Evolutionary conservation across 2,888 invertebrate species (phyloP).

Genomic region (Tiphia femorata): DNA sequence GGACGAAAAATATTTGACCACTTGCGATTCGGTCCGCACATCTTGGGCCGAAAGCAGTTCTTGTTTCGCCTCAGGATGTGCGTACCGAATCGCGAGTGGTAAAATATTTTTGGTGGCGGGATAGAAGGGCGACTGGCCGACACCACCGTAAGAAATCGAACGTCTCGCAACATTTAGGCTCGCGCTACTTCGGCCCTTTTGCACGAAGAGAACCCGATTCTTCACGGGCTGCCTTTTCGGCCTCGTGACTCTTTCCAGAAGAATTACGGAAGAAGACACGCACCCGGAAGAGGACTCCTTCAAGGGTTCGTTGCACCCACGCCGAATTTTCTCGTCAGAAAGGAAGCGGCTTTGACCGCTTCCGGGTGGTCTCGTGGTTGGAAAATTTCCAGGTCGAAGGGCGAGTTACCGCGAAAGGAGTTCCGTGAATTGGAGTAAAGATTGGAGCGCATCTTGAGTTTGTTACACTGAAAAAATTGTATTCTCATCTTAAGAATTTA

Average conservation of each 20-base stretch:
- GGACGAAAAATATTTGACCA: too few species aligned
- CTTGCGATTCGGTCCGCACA: neutral
- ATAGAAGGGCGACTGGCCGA: slow-evolving; percentile 15
- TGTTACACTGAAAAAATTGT: too few species aligned
- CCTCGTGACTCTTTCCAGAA: neutral
- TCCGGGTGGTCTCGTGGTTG: slow-evolving; percentile 42
- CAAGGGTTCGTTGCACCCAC: slow-evolving; percentile 33
- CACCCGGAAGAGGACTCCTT: slow-evolving; percentile 29
- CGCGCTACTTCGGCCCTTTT: slow-evolving; percentile 31
- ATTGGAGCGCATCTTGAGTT: too few species aligned
- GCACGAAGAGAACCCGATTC: slow-evolving; percentile 22
- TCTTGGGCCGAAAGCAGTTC: neutral
- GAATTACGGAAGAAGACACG: too few species aligned
- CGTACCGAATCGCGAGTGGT: slow-evolving; percentile 45
- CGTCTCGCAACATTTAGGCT: slow-evolving; percentile 44
- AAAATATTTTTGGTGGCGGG: slow-evolving; percentile 49
- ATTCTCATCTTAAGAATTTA: too few species aligned
- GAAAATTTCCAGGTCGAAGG: too few species aligned
- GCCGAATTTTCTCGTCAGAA: too few species aligned
- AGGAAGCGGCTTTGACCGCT: too few species aligned
- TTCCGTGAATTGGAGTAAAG: too few species aligned
- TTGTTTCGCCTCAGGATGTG: neutral
- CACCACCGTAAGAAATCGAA: slow-evolving; percentile 51
- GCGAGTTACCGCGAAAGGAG: too few species aligned
- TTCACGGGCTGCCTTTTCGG: slow-evolving; percentile 22